Percentiles rank a stretch among this genome's conserved stretches.
phyloP scores from a whole-genome alignment of 2,797 vertebrate species.

The Thaleichthys pacificus region DNA sequence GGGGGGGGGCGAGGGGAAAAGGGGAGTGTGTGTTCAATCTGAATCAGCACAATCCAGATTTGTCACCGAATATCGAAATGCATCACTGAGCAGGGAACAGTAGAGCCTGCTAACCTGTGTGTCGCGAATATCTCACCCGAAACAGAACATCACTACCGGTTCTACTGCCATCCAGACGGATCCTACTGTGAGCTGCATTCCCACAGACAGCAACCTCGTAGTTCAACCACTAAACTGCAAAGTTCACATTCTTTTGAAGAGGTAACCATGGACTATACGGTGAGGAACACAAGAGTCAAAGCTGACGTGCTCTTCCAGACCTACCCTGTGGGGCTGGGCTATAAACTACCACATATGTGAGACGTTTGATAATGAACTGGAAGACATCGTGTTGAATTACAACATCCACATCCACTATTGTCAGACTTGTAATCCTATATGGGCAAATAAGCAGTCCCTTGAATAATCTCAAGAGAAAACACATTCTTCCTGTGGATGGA shows the following conservation, averaged over 20 bases:
- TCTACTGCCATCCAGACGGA: neutral
- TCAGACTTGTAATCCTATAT: neutral
- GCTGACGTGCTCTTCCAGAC: no score
- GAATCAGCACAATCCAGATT: no score
- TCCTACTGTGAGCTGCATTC: neutral
- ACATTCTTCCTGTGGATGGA: slow-evolving; percentile 1
- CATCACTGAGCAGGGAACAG: no score
- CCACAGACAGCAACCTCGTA: neutral
- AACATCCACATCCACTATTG: neutral
- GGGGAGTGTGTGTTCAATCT: no score
- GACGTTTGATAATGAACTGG: no score
- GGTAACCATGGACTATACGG: neutral
- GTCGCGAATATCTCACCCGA: neutral
- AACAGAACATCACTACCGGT: neutral
- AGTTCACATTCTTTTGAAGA: neutral
- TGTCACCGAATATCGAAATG: no score
- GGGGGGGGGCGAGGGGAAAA: no score
- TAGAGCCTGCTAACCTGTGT: no score
- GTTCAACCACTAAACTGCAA: neutral
- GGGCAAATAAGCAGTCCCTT: neutral
- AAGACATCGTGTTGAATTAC: neutral
- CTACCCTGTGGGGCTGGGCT: no score
- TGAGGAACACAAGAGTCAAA: neutral
- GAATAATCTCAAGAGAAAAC: neutral
- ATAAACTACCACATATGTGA: no score